Base-by-base conservation (phyloP, 1,140 invertebrate genomes). In the Physella acuta region DNA sequence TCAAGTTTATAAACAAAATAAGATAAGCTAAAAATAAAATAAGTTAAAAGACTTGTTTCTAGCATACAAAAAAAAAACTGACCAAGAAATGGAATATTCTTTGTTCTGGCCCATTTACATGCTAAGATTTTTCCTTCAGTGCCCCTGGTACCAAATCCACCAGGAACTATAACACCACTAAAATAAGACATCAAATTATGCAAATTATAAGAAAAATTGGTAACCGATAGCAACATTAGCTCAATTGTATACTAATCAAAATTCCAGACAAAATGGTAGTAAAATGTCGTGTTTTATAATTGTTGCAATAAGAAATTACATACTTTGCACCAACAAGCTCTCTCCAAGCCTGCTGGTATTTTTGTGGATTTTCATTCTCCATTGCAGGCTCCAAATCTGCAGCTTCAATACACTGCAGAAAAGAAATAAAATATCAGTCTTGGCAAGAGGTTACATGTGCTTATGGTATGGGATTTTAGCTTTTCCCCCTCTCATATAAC, bases 71-170 rank as follows among this genome's bases (percentile, higher is more conserved):
- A 36, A 36, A 51, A 24, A 26, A n/a, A 30, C 49, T 36, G 51
- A 86, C 87, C 97, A 8, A 99, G 86, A 81, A 94, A 94, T 0
- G 98, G 97, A 81, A 92, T 94, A 28, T 91, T 89, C 52, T 92
- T 95, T 78, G 89, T 90, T 59, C 98, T 88, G 59, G 95, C 97
- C 93, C 94, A 99, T 78, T 92, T 88, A 72, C 93, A 94, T 0
- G 97, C 96, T 70, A 91, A 88, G 34, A 99, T 95, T 87, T 96
- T 99, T 2, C 98, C 98, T 83, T 98, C 94, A 77, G 97, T 91
- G 4, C 98, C 98, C 59, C 97, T 89, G 74, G 91, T 90, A 24
- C 97, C 98, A 87, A 99, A 99, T 31, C 98, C 97, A 71, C 96
- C 96, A 39, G 98, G 97, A 11, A 99, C 94, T 70, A 99, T 88